phyloP scores from a whole-genome alignment of 2,113 vertebrate genomes.

The Ochotona princeps region DNA sequence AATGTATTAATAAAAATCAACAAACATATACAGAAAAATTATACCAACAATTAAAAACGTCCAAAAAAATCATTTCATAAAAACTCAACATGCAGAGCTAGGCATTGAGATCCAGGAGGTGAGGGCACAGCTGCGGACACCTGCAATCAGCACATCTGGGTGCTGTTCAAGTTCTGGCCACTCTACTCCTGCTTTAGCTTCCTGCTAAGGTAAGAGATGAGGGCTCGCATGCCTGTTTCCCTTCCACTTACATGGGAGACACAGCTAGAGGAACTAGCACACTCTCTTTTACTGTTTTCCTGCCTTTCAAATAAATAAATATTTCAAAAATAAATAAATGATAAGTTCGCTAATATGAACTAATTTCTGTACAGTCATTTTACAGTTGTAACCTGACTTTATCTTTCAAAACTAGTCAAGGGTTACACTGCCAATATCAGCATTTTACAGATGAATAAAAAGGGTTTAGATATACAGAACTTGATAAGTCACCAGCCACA shows the following conservation, averaged over 20 bases:
- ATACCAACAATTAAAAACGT: not conserved
- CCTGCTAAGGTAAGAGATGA: too few species aligned
- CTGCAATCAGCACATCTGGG: too few species aligned
- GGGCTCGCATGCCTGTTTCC: too few species aligned
- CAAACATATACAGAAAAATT: not conserved
- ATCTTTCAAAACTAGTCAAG: not conserved
- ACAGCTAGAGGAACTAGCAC: too few species aligned
- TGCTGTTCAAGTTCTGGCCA: too few species aligned
- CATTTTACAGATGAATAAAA: not conserved
- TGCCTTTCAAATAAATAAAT: not conserved
- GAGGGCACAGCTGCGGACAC: too few species aligned
- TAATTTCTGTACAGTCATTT: not conserved
- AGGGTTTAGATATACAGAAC: not conserved
- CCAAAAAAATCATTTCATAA: not conserved
- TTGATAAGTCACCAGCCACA: not conserved
- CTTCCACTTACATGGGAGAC: too few species aligned
- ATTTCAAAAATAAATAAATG: conserved; percentile 54
- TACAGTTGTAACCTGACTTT: not conserved
- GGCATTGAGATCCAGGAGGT: too few species aligned
- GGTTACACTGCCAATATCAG: not conserved
- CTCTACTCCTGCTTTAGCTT: too few species aligned
- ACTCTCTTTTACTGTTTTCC: too few species aligned
- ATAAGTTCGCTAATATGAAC: too few species aligned
- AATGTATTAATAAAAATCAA: conserved; percentile 2
- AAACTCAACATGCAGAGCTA: not conserved